Evolutionary conservation across 1,140 invertebrate genomes (phyloP), one percentile per base, ranked within the genome.

Genomic region (Diorhabda elongata): DNA sequence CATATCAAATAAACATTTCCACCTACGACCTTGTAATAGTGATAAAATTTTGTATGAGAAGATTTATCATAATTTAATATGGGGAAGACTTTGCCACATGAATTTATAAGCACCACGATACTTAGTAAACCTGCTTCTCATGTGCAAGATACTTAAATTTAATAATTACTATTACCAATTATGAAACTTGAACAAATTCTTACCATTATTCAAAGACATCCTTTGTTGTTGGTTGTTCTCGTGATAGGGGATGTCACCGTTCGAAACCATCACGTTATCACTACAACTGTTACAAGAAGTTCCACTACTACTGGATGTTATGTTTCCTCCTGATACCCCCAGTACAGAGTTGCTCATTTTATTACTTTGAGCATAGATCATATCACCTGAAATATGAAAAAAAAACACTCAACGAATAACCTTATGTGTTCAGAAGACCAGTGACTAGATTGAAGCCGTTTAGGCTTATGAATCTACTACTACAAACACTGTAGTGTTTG

Each of bases 291-390:
- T 83, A 64, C 82, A 83, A 8, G 83, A 84, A 60, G 82, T 80
- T n/a, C 81, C 83, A 72, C 83, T 84, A 71, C 83, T 83, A 45
- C 83, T 84, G 59, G 82, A 84, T n/a, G 84, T 85, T 83, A 85
- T 84, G 58, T 83, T 83, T 63, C 82, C 81, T 56, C 77, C 77
- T 63, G 75, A 73, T 42, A 79, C 71, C n/a, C 75, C 72, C 56
- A 80, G 58, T 3, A 67, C 76, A 69, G 71, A 79, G 69, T 80
- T 81, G 43, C 77, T 70, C 75, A 84, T 85, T 75, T 84, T 84
- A 68, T 79, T 80, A 64, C 79, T 80, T 58, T 80, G 81, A 44
- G 82, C 81, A 71, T 85, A 85, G 68, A 84, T 81, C 56, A 83
- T 78, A 74, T 84, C 83, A 62, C 82, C 83, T 84, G 71, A n/a